Evolutionary conservation across 2,888 invertebrate genomes (phyloP), one percentile per base, ranked within the genome.

Genomic region (Ornithoptera alexandrae): DNA sequence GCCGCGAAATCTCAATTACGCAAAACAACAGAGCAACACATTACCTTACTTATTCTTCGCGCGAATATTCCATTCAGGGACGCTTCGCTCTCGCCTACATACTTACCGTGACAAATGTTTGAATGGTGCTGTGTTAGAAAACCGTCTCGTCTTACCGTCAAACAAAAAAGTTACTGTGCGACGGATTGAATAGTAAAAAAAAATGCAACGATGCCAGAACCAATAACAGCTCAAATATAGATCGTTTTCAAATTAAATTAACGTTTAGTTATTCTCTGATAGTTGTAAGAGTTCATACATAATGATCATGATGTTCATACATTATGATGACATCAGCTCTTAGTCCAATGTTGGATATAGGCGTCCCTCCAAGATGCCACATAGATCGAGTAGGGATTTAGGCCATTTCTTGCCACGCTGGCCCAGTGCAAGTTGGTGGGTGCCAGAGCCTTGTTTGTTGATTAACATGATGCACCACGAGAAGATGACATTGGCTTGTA

Each of bases 1-100:
- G 78, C 79, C 85, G 82, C 82, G 82, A 87, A 89, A 88, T 87
- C 77, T 76, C 73, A 81, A 86, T 87, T 86, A 81, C 78, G 80
- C 81, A 83, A 80, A 81, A 82, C 79, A 77, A 77, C 76, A 76
- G 75, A 74, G 77, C 79, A 80, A 76, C 77, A 80, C 74, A 72
- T 74, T 74, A 73, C 65, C 74, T 75, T 75, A 78, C 77, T 78
- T 77, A 72, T 76, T 74, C 73, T 74, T 71, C 73, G 70, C 71
- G 78, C 77, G 71, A 79, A 78, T 83, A 81, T 80, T 75, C 70
- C 72, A 74, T 79, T 74, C 72, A 75, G 71, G 73, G 74, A 74
- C 71, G 77, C 77, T 75, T 24, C 62, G 59, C 66, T 66, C 62
- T 69, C 7, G 42, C 56, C 62, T 66, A 63, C 66, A 66, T 66